Base-by-base conservation (phyloP, 2,888 invertebrate species). In the Tachina grossa region DNA sequence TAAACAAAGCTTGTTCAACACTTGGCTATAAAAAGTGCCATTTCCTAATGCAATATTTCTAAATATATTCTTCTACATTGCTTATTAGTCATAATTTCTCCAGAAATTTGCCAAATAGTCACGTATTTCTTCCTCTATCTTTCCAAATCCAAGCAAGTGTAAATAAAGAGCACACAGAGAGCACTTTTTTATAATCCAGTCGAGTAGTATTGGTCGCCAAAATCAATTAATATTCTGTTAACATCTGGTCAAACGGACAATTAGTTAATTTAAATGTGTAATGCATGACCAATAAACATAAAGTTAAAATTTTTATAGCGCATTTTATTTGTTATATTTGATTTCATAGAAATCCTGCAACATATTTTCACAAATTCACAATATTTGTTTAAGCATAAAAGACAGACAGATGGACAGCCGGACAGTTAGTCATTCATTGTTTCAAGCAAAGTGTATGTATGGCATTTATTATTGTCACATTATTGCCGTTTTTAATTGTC, bases 181-280 rank as follows among this genome's bases (percentile, higher is more conserved):
- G 41, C n/a, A 59, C 0, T 14, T 45, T n/a, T 75, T 76, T 65
- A 69, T 76, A 63, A 57, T 71, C 22, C 55, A 65, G 1, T 11
- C n/a, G 31, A 31, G 31, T 31, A 31, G 14, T 57, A 14, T 72
- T 68, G 16, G 63, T 43, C 31, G 19, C 16, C 41, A 51, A 43
- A 22, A 16, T 10, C 43, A 51, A 85, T 85, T 85, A 79, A 72
- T 85, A 85, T 85, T 85, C 85, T 79, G 75, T 83, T 83, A 76
- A 76, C 83, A 85, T 85, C 79, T 79, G 79, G 59, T 47, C 65
- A 83, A 85, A 85, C 83, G 83, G 85, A 85, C 85, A 85, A 85
- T 85, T 85, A 85, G 85, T 83, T 83, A 85, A 85, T 85, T 85
- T 79, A 83, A 85, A 85, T 85, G 85, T 85, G 85, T 85, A 76